Conservation (phyloP, 2,113 vertebrate genomes). For the Daboia siamensis region DNA sequence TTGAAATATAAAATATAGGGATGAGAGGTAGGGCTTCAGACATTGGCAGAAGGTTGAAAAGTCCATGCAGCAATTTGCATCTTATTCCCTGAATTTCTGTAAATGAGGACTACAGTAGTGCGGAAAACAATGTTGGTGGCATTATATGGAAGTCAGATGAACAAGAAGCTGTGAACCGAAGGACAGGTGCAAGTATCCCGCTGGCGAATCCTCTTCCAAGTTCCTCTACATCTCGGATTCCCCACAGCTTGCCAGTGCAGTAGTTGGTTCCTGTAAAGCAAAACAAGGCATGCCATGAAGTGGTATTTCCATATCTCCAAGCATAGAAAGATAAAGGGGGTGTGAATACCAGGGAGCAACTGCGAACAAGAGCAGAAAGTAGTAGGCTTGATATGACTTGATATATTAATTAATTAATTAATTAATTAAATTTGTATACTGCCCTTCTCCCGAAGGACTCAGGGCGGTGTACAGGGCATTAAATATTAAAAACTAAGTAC, state of each 20-base stretch:
- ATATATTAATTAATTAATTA: too few relatives aligned
- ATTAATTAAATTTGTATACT: too few relatives aligned
- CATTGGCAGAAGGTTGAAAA: not conserved
- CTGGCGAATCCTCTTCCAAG: slow-evolving; percentile 70
- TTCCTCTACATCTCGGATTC: slow-evolving; percentile 71
- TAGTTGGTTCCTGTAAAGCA: slow-evolving; percentile 66
- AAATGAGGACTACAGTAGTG: not conserved
- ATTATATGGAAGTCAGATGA: slow-evolving; percentile 61
- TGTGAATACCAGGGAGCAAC: not conserved
- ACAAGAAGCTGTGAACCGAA: slow-evolving; percentile 74
- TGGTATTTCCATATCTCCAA: not conserved
- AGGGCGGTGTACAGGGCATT: too few relatives aligned
- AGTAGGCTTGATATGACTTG: not conserved
- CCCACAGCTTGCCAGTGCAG: slow-evolving; percentile 73
- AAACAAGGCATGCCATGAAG: not conserved
- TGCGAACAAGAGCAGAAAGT: not conserved
- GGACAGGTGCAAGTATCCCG: slow-evolving; percentile 71
- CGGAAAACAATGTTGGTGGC: fast-evolving
- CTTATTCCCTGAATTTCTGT: not conserved
- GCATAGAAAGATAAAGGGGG: not conserved
- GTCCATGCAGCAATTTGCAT: not conserved
- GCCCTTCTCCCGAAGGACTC: too few relatives aligned
- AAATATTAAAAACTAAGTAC: too few relatives aligned
- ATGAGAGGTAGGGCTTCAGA: not conserved
- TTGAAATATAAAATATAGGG: not conserved